These are phyloP conservation scores for Asarcornis scutulata DNA, from an alignment of 2,113 vertebrate species.

Conservation along the genomic window DNA sequence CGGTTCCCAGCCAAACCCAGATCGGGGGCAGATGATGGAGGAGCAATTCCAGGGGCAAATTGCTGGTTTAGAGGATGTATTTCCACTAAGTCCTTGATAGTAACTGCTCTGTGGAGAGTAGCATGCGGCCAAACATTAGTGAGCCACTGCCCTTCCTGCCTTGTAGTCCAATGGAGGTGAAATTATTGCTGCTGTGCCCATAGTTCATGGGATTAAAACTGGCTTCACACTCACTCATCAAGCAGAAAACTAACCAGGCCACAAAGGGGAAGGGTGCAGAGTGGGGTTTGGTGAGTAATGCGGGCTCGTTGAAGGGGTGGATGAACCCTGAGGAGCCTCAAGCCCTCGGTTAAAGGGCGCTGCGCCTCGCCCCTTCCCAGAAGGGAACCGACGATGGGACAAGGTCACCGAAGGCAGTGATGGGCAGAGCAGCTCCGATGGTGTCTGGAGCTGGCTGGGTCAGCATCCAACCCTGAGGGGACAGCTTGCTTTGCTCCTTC, in stretches of 20 bases:
- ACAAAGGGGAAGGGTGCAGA: accelerated
- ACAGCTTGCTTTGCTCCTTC: background rate
- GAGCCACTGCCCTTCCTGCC: background rate
- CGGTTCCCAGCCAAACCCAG: background rate
- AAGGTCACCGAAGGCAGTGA: accelerated
- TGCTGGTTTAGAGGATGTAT: background rate
- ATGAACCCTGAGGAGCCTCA: background rate
- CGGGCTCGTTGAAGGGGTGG: accelerated
- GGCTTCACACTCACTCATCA: background rate
- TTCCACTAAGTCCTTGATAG: background rate
- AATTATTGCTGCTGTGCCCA: background rate
- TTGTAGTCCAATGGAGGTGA: background rate
- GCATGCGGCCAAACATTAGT: background rate
- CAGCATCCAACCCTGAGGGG: too few species aligned
- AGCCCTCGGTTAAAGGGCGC: too few species aligned
- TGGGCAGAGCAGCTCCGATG: background rate
- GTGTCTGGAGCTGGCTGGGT: background rate
- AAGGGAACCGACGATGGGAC: too few species aligned
- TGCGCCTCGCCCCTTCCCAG: too few species aligned
- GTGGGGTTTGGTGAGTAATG: background rate
- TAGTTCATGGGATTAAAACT: background rate
- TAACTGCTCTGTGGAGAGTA: background rate
- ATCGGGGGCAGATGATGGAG: background rate
- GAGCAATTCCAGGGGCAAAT: background rate
- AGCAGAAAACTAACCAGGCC: background rate